A percentile compares a stretch with the other conserved stretches of the same genome.
Evolutionary conservation across 2,888 invertebrate genomes (phyloP).

Genomic region (Rugalucina vietnamica): DNA sequence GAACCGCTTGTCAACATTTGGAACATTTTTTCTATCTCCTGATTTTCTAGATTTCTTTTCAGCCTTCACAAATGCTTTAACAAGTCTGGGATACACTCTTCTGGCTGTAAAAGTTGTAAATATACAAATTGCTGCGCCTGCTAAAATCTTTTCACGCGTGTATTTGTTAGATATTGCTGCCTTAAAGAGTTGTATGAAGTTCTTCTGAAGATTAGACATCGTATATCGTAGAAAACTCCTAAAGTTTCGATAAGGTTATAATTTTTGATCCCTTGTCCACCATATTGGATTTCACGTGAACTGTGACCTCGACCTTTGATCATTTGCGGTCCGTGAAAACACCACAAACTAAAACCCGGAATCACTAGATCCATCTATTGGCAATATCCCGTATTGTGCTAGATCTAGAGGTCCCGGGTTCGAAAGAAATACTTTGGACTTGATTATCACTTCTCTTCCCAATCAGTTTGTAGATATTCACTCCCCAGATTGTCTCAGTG

Average conservation of each 20-base stretch:
- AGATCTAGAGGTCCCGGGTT: too few relatives aligned
- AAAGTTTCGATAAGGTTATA: conserved; percentile 16
- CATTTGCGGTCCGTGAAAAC: too few relatives aligned
- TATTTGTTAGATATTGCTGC: conserved; percentile 57
- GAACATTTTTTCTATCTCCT: conserved; percentile 58
- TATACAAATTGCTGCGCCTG: conserved; percentile 74
- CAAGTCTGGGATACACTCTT: conserved; percentile 70
- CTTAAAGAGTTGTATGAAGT: conserved; percentile 30
- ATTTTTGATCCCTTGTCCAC: conserved; percentile 41
- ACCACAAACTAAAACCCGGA: too few relatives aligned
- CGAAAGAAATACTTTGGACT: too few relatives aligned
- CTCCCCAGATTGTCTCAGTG: too few relatives aligned
- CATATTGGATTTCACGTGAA: conserved; percentile 56
- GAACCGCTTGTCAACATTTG: conserved; percentile 85
- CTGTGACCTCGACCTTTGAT: conserved; percentile 31
- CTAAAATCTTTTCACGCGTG: conserved; percentile 69
- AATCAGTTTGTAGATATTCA: too few relatives aligned
- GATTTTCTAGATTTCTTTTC: conserved; percentile 17
- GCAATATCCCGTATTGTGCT: too few relatives aligned
- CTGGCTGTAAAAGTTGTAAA: conserved; percentile 75
- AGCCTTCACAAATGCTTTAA: conserved; percentile 48
- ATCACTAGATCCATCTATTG: too few relatives aligned
- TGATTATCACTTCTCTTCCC: too few relatives aligned
- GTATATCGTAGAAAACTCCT: background rate
- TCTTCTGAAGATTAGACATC: conserved; percentile 50